Evolutionary conservation across 2,113 vertebrate species (phyloP).

Genomic region (Pavo muticus): DNA sequence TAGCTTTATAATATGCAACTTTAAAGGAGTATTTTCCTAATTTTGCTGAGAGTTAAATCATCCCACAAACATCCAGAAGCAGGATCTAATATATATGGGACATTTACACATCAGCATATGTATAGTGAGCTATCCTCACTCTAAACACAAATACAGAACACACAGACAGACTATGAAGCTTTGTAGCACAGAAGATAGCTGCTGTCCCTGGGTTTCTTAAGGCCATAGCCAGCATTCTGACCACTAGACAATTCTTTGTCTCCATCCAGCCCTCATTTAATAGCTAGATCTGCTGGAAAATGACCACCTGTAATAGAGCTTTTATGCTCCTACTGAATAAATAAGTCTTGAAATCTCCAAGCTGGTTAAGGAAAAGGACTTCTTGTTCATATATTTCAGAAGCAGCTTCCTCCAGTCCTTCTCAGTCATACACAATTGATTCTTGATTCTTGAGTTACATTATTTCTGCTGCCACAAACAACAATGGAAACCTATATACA

Average conservation of each 20-base stretch:
- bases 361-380: slow-evolving; percentile 39
- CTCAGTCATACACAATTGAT: not conserved
- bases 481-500: not conserved
- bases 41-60: slow-evolving; percentile 15
- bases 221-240: slow-evolving; percentile 32
- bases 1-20: not conserved
- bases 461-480: not conserved
- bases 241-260: slow-evolving; percentile 48
- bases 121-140: not conserved
- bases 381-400: slow-evolving; percentile 37
- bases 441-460: not conserved
- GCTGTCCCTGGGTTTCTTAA: slow-evolving; percentile 39
- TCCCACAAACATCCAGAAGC: not conserved
- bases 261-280: not conserved
- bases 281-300: slow-evolving; percentile 48
- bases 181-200: slow-evolving; percentile 20
- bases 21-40: not conserved
- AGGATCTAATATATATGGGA: not conserved
- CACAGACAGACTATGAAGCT: not conserved
- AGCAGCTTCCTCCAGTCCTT: slow-evolving; percentile 23
- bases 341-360: slow-evolving; percentile 49
- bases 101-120: not conserved
- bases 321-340: slow-evolving; percentile 49
- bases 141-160: not conserved
- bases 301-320: slow-evolving; percentile 42